Base-by-base conservation (phyloP, 2,888 invertebrate species). In the Barypeithes pellucidus region DNA sequence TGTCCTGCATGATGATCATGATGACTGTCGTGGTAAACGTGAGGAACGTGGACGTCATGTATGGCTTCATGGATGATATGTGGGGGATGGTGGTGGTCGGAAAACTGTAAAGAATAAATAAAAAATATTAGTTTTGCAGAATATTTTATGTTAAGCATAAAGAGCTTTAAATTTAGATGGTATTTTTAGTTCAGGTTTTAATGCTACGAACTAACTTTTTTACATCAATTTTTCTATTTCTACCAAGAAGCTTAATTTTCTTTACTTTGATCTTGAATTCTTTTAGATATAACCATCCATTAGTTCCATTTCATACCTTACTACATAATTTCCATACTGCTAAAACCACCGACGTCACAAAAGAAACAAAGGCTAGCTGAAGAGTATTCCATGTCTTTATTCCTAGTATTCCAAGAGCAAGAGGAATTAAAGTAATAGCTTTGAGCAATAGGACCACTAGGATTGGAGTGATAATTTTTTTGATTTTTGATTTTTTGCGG, bases 301-400 rank as follows among this genome's bases (percentile, higher is more conserved):
- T n/a, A n/a, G n/a, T n/a, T n/a, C n/a, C n/a, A n/a, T n/a, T 29
- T 29, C 93, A 92, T 83, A 94, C 91, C 89, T 95, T 95, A 85
- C 94, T 93, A 89, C 94, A 95, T 77, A 95, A 89, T 86, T 95
- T 94, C 91, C 94, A 95, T 85, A 95, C 93, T 79, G 94, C 94
- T 86, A 95, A 88, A 75, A 92, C 94, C 78, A 94, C 91, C 81
- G 94, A 93, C 24, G 94, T 92, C 80, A 95, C 91, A 88, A 95
- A 95, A 50, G 94, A 94, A 89, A 95, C 92, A 91, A 95, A 95
- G 18, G 94, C 94, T 81, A 95, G 89, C 83, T 94, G 94, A 79
- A 95, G 90, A 4, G 95, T 94, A 85, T 95, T 95, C 92, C 94
- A 95, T 57, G 95, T 94, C 87, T 95, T 95, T 84, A 95, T 88